Conservation (phyloP, 2,113 vertebrate species). For the Ovis aries region ARS-UI_Ramb_v3.0 NC_056078.1:1621501-1622000, state of each 20-base stretch:
- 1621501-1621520: neutral
- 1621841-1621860: neutral
- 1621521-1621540: neutral
- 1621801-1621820: neutral
- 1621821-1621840: neutral
- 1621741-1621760: neutral
- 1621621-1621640: neutral
- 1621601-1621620: neutral
- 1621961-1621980: neutral
- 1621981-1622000: neutral
- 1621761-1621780: neutral
- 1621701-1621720: neutral
- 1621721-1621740: neutral
- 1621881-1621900: neutral
- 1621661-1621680: neutral
- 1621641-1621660: neutral
- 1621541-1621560: neutral
- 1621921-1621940: neutral
- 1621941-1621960: neutral
- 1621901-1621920: neutral
- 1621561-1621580: neutral
- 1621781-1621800: neutral
- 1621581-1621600: neutral
- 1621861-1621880: neutral
- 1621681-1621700: neutral